Percentiles rank a stretch among this genome's conserved stretches.
Conservation (phyloP, 2,797 vertebrate species). For the Crocidura indochinensis region DNA sequence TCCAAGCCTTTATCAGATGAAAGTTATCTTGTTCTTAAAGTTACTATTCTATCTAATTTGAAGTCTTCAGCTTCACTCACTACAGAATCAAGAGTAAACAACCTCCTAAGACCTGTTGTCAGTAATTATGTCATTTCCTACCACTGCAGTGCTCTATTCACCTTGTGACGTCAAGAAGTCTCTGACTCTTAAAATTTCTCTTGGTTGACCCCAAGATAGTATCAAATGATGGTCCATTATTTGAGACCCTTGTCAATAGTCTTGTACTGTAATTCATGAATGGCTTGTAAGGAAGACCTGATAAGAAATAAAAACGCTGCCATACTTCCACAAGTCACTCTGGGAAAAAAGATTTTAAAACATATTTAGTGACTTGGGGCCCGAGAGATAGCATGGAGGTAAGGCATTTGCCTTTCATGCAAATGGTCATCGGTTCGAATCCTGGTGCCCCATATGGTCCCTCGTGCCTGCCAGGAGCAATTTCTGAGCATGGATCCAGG, state of each 20-base stretch:
- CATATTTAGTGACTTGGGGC: no score
- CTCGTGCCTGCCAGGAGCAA: no score
- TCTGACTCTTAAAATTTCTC: constrained; percentile 30
- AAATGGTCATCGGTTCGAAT: no score
- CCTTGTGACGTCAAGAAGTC: not conserved
- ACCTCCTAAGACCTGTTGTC: not conserved
- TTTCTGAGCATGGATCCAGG: no score
- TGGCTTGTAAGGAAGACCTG: not conserved
- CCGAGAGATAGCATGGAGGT: no score
- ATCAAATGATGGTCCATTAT: not conserved
- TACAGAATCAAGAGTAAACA: not conserved
- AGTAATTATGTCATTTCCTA: not conserved
- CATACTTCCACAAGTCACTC: not conserved
- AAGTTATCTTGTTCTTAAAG: constrained; percentile 4
- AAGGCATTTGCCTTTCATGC: no score
- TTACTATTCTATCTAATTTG: constrained; percentile 9
- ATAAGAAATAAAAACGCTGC: constrained; percentile 27
- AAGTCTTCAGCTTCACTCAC: not conserved
- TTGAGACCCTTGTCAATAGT: not conserved
- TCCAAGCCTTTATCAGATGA: constrained; percentile 12
- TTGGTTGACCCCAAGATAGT: not conserved
- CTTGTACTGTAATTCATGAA: not conserved
- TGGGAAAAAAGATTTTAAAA: constrained; percentile 25
- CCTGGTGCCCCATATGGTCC: no score
- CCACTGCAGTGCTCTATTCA: not conserved